phyloP scores from a whole-genome alignment of 2,888 invertebrate genomes.

The Calameuta filiformis region DNA sequence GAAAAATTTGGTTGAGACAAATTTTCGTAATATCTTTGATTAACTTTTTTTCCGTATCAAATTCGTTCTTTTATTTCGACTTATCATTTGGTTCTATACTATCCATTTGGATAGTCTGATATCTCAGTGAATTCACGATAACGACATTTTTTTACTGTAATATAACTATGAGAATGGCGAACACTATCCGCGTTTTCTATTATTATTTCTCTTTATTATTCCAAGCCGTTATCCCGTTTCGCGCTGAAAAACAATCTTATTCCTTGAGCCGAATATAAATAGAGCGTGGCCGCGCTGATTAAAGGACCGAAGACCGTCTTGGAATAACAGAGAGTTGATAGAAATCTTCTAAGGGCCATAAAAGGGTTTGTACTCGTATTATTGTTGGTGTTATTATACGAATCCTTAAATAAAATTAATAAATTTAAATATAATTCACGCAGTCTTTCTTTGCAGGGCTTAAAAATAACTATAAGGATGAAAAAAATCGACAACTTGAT shows the following conservation, averaged over 20 bases:
- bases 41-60: background rate
- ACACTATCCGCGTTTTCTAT: background rate
- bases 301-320: background rate
- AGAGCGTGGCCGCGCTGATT: constrained; percentile 3
- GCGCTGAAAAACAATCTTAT: constrained; percentile 12
- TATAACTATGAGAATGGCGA: background rate
- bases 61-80: background rate
- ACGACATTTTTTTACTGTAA: background rate
- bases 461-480: background rate
- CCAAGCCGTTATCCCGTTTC: background rate
- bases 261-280: background rate
- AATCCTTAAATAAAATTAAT: background rate
- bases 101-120: background rate
- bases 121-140: background rate
- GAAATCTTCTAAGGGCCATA: background rate
- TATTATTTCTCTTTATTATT: background rate
- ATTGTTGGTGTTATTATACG: background rate
- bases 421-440: background rate
- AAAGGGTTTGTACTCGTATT: background rate
- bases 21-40: too few relatives aligned
- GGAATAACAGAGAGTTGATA: background rate
- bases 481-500: background rate
- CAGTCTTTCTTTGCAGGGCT: background rate
- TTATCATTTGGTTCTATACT: background rate
- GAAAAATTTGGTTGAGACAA: background rate